A percentile compares a stretch with the other conserved stretches of the same genome.
phyloP scores from a whole-genome alignment of 2,888 invertebrate species.

The Callinectes sapidus region DNA sequence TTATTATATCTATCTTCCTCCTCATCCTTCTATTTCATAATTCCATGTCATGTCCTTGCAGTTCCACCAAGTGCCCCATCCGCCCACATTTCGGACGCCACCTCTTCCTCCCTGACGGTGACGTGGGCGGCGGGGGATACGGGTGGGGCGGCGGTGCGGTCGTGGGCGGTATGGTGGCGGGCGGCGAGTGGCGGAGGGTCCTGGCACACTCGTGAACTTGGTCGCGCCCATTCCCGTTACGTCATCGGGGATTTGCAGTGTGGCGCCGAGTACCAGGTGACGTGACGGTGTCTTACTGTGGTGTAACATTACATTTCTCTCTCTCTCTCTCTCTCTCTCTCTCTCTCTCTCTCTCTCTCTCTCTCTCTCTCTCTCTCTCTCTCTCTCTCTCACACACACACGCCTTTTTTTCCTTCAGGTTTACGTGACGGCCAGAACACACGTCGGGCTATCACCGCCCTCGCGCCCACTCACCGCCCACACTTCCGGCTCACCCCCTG shows the following conservation, averaged over 20 bases:
- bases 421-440: slow-evolving; percentile 63
- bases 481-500: slow-evolving; percentile 54
- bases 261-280: slow-evolving; percentile 67
- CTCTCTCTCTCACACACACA: not conserved
- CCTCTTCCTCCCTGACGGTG: slow-evolving; percentile 84
- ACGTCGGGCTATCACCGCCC: slow-evolving; percentile 60
- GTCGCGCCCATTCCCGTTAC: slow-evolving; percentile 48
- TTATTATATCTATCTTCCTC: not conserved
- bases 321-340: slow-evolving; percentile 14
- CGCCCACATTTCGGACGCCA: slow-evolving; percentile 85
- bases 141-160: slow-evolving; percentile 82
- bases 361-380: not conserved
- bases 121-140: slow-evolving; percentile 85
- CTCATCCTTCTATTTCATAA: not conserved
- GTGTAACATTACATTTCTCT: not conserved
- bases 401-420: slow-evolving; percentile 45
- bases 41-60: slow-evolving; percentile 74
- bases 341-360: slow-evolving; percentile 27
- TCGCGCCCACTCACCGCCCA: slow-evolving; percentile 58
- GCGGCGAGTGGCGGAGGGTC: slow-evolving; percentile 52
- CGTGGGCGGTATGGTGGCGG: slow-evolving; percentile 68
- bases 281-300: not conserved
- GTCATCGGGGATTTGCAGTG: slow-evolving; percentile 58
- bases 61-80: slow-evolving; percentile 86
- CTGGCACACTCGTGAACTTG: slow-evolving; percentile 62